A percentile compares a stretch with the other conserved stretches of the same genome.
Conservation (phyloP, 2,797 vertebrate species). For the Molothrus aeneus region DNA sequence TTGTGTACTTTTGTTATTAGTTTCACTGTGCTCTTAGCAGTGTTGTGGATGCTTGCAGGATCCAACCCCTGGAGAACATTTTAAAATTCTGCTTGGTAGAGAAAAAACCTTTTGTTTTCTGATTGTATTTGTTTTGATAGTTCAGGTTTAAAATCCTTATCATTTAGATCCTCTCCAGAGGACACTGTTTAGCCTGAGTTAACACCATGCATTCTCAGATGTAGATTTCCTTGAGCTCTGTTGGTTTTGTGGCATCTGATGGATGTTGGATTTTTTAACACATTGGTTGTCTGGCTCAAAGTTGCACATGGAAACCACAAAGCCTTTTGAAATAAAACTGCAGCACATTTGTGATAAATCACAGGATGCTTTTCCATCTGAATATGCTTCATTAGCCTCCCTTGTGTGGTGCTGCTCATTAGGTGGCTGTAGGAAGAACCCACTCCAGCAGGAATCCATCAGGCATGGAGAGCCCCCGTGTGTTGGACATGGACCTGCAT, state of each 20-base stretch:
- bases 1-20: background rate
- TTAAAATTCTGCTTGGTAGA: background rate
- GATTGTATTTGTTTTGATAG: background rate
- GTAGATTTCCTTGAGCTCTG: background rate
- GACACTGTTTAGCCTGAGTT: background rate
- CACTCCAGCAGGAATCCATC: background rate
- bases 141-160: background rate
- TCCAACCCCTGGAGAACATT: background rate
- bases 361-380: background rate
- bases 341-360: constrained; percentile 8
- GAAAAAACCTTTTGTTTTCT: background rate
- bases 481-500: constrained; percentile 46
- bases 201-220: background rate
- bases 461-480: constrained; percentile 44
- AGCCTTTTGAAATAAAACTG: constrained; percentile 9
- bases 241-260: background rate
- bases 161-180: background rate
- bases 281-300: background rate
- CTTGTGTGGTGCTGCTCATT: constrained; percentile 10
- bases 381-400: constrained; percentile 46
- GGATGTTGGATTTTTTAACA: background rate
- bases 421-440: constrained; percentile 19
- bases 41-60: background rate
- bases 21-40: background rate
- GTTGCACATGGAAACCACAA: background rate